Conservation (phyloP, 2,888 invertebrate genomes). For the Drosophila acutilabella region DNA sequence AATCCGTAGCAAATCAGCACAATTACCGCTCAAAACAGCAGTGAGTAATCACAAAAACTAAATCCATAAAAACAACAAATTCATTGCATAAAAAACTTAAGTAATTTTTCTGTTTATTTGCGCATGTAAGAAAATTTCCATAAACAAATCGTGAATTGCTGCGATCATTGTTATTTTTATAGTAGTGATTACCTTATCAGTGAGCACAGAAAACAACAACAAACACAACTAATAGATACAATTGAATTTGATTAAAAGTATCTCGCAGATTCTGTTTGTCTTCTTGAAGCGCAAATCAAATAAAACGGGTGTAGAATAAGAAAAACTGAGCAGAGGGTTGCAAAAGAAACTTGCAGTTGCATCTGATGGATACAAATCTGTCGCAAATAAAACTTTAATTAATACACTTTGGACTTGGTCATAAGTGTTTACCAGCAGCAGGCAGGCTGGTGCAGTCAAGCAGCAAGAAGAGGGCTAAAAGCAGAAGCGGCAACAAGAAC, state of each 20-base stretch:
- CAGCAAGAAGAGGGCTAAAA: constrained; percentile 13
- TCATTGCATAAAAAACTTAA: constrained; percentile 6
- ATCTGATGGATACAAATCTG: constrained; percentile 35
- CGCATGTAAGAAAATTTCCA: constrained; percentile 60
- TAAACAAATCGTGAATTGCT: constrained; percentile 52
- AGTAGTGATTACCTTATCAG: constrained; percentile 67
- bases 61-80: constrained; percentile 25
- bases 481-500: constrained; percentile 16
- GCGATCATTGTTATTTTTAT: constrained; percentile 16
- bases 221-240: constrained; percentile 60
- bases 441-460: not conserved
- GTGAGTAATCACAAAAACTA: constrained; percentile 5
- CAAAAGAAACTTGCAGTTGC: constrained; percentile 26
- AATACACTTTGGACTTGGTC: constrained; percentile 35
- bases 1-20: constrained; percentile 14
- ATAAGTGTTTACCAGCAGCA: constrained; percentile 39
- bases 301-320: constrained; percentile 34
- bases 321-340: constrained; percentile 25
- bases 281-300: constrained; percentile 54
- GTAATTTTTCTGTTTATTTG: constrained; percentile 41
- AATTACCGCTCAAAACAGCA: constrained; percentile 1
- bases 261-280: constrained; percentile 12
- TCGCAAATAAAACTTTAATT: constrained; percentile 53
- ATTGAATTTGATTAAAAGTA: constrained; percentile 75
- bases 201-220: constrained; percentile 16